Evolutionary conservation across 2,113 vertebrate species (phyloP), one percentile per base, ranked within the genome.

Genomic region (Albula glossodonta): DNA sequence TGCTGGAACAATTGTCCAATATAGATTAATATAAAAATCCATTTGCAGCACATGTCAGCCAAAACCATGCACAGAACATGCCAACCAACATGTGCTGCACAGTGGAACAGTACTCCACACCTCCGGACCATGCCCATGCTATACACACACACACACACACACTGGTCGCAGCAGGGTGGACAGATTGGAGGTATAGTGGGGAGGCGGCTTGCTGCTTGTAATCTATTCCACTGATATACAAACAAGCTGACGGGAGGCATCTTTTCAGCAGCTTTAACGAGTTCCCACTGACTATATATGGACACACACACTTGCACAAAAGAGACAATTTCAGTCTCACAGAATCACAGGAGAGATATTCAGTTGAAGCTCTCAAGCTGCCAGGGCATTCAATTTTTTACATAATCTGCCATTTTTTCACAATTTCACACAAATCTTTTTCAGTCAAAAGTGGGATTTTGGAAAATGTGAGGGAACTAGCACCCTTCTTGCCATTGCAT

Each of bases 111-210:
- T 66, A 66, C 6, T 19, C 60, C 56, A 19, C 77, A 77, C 49
- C 19, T 50, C 57, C 48, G 51, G 22, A 66, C 51, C 78, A n/a
- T 2, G 19, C 41, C 57, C 56, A 3, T 3, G 31, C 10, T 0
- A 48, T 50, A 22, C 49, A 85, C 79, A 53, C 51, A 88, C 86
- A 88, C 51, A 91, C 8, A 89, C n/a, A 88, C 85, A 50, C 49
- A 25, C 57, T 53, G 60, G 87, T 88, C 91, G 92, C 90, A 92
- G 91, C 91, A 94, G 93, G 90, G 92, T 88, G 88, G 92, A 89
- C 95, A 94, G 94, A 92, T 90, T 92, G 90, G 85, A 85, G 83
- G 89, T 87, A 87, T 90, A 90, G 89, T 88, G 87, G 83, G 85
- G 84, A 86, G 66, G 31, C 17, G 12, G 41, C 51, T 22, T 48